phyloP scores from a whole-genome alignment of 2,113 vertebrate species.

The Pomatostomus ruficeps region DNA sequence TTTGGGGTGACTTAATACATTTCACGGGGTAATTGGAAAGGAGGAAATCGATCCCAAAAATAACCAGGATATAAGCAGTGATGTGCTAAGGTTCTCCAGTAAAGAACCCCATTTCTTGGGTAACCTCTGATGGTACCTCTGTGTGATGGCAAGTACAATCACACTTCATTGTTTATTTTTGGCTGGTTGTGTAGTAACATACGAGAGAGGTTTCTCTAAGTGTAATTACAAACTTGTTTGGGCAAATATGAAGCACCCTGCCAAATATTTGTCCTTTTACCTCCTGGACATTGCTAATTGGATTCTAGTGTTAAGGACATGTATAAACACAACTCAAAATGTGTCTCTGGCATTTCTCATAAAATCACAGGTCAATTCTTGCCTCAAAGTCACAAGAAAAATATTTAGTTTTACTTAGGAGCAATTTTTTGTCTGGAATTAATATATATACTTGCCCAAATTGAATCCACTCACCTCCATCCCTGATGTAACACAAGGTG shows the following conservation, averaged over 20 bases:
- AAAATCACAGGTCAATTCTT: background rate
- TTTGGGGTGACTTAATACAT: background rate
- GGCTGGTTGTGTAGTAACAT: background rate
- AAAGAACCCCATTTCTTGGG: background rate
- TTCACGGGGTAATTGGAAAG: background rate
- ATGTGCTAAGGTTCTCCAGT: background rate
- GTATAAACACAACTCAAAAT: background rate
- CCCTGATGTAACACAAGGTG: accelerated
- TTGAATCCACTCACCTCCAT: accelerated
- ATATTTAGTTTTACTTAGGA: background rate
- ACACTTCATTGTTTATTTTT: background rate
- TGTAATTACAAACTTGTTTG: background rate
- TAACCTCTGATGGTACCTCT: background rate
- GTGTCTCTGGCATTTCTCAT: background rate
- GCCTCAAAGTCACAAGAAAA: background rate
- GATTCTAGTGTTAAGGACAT: background rate
- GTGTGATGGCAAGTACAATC: background rate
- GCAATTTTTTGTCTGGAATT: background rate
- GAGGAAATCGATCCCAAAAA: background rate
- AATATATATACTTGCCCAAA: background rate
- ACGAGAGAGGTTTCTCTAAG: background rate
- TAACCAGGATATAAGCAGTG: background rate
- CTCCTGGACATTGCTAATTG: background rate
- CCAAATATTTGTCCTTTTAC: background rate
- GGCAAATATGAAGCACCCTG: background rate